phyloP scores from a whole-genome alignment of 2,797 vertebrate genomes.

The Platyrinchus mystaceus region DNA sequence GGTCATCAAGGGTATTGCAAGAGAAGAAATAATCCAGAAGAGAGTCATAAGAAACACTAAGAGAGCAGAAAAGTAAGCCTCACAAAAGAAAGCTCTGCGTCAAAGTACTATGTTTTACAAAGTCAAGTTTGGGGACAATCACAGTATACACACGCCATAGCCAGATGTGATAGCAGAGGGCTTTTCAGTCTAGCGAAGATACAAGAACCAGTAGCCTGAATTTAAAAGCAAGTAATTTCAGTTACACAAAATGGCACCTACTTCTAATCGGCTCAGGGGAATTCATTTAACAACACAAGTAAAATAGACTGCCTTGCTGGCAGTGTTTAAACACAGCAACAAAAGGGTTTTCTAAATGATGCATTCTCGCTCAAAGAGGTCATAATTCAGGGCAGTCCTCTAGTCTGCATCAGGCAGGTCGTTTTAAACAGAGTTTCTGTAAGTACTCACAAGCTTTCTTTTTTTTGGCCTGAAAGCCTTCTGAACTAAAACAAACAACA shows the following conservation, averaged over 20 bases:
- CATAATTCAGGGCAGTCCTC: not conserved
- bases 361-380: not conserved
- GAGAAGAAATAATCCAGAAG: not conserved
- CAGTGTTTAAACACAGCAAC: not conserved
- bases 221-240: not conserved
- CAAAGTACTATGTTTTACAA: not conserved
- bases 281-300: not conserved
- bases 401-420: not conserved
- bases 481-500: not conserved
- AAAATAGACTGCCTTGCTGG: not conserved
- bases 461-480: not conserved
- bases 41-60: not conserved
- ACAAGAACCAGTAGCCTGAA: not conserved
- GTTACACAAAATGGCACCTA: not conserved
- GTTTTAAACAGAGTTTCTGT: not conserved
- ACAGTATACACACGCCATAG: accelerated
- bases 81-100: not conserved
- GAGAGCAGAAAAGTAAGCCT: not conserved
- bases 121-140: not conserved
- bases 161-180: not conserved
- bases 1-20: not conserved
- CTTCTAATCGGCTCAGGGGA: not conserved
- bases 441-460: not conserved
- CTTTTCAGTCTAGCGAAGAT: not conserved
- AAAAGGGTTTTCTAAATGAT: not conserved